phyloP scores from a whole-genome alignment of 1,140 invertebrate species.

The Kradibia gibbosae region DNA sequence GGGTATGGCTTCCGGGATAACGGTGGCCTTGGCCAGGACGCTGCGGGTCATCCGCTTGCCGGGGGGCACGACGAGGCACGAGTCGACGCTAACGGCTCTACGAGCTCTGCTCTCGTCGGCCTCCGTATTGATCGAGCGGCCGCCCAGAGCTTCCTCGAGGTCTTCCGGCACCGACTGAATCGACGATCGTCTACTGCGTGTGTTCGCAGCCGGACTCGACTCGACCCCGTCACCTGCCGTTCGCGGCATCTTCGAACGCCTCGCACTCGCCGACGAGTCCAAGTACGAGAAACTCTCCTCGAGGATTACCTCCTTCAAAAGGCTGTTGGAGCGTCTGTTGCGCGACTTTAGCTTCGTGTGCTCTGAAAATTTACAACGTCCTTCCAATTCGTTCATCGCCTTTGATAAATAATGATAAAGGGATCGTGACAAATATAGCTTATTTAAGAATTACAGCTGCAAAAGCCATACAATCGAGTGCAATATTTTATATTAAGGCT shows the following conservation, averaged over 20 bases:
- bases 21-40: slow-evolving; percentile 37
- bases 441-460: no score
- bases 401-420: neutral
- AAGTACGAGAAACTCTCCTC: slow-evolving; percentile 45
- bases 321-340: slow-evolving; percentile 48
- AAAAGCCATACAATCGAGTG: no score
- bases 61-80: slow-evolving; percentile 17
- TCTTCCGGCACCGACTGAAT: slow-evolving; percentile 63
- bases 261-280: neutral
- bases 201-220: slow-evolving; percentile 52
- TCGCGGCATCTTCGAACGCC: neutral
- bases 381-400: neutral
- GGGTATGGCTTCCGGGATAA: slow-evolving; percentile 53
- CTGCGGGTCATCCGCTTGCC: slow-evolving; percentile 50
- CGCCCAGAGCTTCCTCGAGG: slow-evolving; percentile 55
- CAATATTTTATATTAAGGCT: no score
- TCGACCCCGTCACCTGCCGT: neutral
- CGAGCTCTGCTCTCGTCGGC: slow-evolving; percentile 49
- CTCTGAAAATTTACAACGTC: slow-evolving; percentile 19
- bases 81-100: slow-evolving; percentile 61
- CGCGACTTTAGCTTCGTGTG: neutral
- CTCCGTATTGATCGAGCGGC: slow-evolving; percentile 21
- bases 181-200: slow-evolving; percentile 57
- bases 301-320: slow-evolving; percentile 54
- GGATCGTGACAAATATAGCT: no score